These are phyloP conservation scores for Odontocerum albicorne DNA, from an alignment of 2,888 invertebrate genomes.

Conservation along the genomic window DNA sequence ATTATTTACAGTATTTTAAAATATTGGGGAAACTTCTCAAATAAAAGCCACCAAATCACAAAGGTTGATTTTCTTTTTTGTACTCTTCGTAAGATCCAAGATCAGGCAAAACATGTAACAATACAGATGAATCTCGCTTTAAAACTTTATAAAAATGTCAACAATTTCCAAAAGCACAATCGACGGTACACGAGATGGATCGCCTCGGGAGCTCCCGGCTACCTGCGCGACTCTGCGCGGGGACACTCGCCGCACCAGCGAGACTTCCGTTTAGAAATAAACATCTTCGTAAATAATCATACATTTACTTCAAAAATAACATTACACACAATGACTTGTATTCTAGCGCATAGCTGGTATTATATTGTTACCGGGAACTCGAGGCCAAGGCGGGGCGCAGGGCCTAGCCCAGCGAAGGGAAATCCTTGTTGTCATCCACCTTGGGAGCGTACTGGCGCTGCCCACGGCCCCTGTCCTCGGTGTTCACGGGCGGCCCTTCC, in stretches of 20 bases:
- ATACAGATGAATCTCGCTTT: constrained; percentile 17
- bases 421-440: constrained; percentile 94
- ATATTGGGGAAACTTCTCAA: constrained; percentile 20
- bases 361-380: constrained; percentile 24
- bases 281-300: constrained; percentile 58
- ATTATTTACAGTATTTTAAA: constrained; percentile 34
- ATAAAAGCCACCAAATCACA: constrained; percentile 27
- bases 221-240: background rate
- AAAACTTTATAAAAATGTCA: constrained; percentile 31
- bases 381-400: constrained; percentile 41
- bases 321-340: constrained; percentile 50
- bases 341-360: constrained; percentile 24
- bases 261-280: constrained; percentile 45
- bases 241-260: background rate
- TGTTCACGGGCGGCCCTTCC: constrained; percentile 43
- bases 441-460: constrained; percentile 67
- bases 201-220: background rate
- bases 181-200: background rate
- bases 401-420: constrained; percentile 86
- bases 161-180: constrained; percentile 32
- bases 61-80: constrained; percentile 26
- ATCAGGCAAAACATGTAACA: constrained; percentile 15
- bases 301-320: constrained; percentile 61
- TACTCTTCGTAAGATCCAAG: constrained; percentile 28
- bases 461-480: constrained; percentile 47